Evolutionary conservation across 2,113 vertebrate genomes (phyloP).

Genomic region (Chitala chitala): DNA sequence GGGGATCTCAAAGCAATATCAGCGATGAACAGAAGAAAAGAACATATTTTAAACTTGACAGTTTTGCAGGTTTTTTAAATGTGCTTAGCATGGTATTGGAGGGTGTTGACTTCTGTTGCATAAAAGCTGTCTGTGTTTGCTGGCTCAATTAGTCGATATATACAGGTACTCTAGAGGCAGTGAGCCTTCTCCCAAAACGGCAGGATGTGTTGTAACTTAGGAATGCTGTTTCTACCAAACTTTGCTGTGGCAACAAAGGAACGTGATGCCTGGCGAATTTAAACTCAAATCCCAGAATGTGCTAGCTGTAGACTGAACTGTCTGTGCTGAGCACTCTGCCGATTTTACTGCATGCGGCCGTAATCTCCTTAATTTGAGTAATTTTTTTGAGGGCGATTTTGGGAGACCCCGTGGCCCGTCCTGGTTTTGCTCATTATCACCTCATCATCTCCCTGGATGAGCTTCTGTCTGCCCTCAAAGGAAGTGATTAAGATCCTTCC

Average conservation of each 20-base stretch:
- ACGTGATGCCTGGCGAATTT: not conserved
- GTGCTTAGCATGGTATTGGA: not conserved
- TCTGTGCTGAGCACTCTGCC: not conserved
- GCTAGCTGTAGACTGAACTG: not conserved
- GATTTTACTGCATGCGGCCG: not conserved
- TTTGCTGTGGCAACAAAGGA: not conserved
- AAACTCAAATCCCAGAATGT: not conserved
- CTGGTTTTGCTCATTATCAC: constrained; percentile 24
- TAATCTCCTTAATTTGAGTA: constrained; percentile 19
- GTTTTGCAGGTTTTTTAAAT: not conserved
- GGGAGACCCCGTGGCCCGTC: constrained; percentile 21
- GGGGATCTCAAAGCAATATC: not conserved
- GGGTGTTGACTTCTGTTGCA: not conserved
- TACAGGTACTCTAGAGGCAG: no score
- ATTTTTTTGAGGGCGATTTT: not conserved
- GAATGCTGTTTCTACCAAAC: not conserved
- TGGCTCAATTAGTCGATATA: not conserved
- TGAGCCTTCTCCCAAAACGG: no score
- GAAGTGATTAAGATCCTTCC: constrained; percentile 35
- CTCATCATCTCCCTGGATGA: constrained; percentile 27
- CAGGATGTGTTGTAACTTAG: no score
- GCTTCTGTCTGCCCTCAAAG: constrained; percentile 33
- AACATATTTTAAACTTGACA: not conserved
- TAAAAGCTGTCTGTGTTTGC: not conserved
- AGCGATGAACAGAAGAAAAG: not conserved